These are phyloP conservation scores for Callitettix versicolor DNA, from an alignment of 1,140 invertebrate species.

Conservation along the genomic window DNA sequence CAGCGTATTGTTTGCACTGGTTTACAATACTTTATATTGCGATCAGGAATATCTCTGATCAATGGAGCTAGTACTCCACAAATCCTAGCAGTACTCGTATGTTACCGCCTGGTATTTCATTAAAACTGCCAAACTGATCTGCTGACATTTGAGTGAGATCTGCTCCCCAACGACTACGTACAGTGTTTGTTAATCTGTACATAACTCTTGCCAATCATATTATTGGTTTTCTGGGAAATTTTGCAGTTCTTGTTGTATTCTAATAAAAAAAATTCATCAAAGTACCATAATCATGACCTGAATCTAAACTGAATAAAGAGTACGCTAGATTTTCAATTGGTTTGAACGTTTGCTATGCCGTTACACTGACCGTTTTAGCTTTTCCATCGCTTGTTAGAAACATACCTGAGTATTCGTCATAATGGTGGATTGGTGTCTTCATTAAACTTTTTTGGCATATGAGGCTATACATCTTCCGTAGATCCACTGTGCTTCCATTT, in stretches of 20 bases:
- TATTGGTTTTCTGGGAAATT: conserved; percentile 6
- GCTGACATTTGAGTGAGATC: conserved; percentile 13
- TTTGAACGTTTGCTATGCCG: conserved; percentile 48
- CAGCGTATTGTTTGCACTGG: conserved; percentile 48
- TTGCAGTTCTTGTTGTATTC: conserved; percentile 3
- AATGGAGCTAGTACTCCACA: conserved; percentile 51
- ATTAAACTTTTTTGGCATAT: conserved; percentile 51
- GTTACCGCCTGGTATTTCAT: conserved; percentile 53
- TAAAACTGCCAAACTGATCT: conserved; percentile 38
- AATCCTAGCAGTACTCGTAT: conserved; percentile 51
- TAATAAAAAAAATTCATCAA: neutral
- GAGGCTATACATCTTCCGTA: conserved; percentile 47
- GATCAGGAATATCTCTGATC: conserved; percentile 46
- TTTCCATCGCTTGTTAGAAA: conserved; percentile 55
- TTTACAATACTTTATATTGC: conserved; percentile 38
- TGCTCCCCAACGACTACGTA: conserved; percentile 11
- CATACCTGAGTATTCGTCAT: conserved; percentile 39
- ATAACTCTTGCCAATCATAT: neutral
- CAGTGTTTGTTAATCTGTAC: conserved; percentile 1
- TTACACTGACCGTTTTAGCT: conserved; percentile 44
- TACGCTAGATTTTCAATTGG: conserved; percentile 52
- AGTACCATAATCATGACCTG: neutral
- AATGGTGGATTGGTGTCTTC: conserved; percentile 35
- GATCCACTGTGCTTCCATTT: conserved; percentile 59
- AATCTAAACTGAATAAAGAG: neutral